Percentiles rank a stretch among this genome's conserved stretches.
Conservation (phyloP, 2,888 invertebrate genomes). For the Aethes cnicana region DNA sequence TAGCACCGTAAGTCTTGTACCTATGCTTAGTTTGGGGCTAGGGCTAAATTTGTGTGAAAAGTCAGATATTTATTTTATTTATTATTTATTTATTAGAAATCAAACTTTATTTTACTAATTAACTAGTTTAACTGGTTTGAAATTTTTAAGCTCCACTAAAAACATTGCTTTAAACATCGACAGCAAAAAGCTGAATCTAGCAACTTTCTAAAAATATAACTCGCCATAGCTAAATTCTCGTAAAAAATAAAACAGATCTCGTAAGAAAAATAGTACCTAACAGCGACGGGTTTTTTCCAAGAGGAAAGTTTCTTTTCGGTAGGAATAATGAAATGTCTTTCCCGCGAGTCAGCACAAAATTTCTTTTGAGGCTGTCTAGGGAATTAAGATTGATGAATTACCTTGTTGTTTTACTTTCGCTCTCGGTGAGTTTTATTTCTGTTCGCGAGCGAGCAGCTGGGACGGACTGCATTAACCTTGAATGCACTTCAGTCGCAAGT, state of each 20-base stretch:
- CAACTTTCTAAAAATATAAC: neutral
- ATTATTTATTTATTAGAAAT: too few relatives aligned
- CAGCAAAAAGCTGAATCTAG: too few relatives aligned
- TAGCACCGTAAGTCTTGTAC: too few relatives aligned
- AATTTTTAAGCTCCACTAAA: too few relatives aligned
- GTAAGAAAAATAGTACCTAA: constrained; percentile 29
- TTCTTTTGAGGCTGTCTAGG: constrained; percentile 59
- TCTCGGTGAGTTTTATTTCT: constrained; percentile 22
- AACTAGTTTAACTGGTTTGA: too few relatives aligned
- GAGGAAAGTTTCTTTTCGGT: constrained; percentile 15
- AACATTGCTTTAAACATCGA: too few relatives aligned
- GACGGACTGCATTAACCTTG: too few relatives aligned
- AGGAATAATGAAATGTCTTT: constrained; percentile 51
- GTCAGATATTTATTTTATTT: too few relatives aligned
- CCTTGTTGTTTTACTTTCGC: constrained; percentile 36
- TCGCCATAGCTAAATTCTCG: neutral
- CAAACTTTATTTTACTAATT: too few relatives aligned
- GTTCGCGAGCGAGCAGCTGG: neutral
- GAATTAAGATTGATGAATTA: constrained; percentile 63
- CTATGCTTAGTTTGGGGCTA: too few relatives aligned
- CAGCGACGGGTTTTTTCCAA: constrained; percentile 16
- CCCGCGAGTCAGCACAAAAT: constrained; percentile 50
- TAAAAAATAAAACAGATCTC: constrained; percentile 5
- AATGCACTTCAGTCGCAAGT: too few relatives aligned
- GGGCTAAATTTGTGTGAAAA: too few relatives aligned